Conservation (phyloP, 92 coral and sea anemone genomes). For the Heliopora coerulea region DNA sequence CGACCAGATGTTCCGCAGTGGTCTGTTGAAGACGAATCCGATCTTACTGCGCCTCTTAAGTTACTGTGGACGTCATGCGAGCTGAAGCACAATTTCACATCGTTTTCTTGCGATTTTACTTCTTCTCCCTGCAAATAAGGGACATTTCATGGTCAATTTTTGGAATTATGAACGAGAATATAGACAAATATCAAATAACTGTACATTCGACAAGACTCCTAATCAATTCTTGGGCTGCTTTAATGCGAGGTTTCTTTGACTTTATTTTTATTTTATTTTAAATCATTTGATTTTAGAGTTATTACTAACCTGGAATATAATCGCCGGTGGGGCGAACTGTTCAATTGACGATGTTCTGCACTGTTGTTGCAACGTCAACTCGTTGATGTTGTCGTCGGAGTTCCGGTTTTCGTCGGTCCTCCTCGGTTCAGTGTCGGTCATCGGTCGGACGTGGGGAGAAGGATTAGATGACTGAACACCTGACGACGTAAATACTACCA, state of each 20-base stretch:
- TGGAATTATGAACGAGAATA: no score
- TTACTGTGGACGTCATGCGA: background rate
- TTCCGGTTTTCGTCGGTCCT: constrained; percentile 36
- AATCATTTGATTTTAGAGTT: no score
- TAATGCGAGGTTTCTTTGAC: background rate
- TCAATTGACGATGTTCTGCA: constrained; percentile 56
- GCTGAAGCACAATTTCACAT: background rate
- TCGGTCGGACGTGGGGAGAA: background rate
- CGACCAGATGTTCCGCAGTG: background rate
- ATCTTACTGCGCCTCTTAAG: constrained; percentile 1
- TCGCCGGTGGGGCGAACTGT: constrained; percentile 93
- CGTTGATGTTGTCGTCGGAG: constrained; percentile 41
- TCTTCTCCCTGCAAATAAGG: constrained; percentile 9
- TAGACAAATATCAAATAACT: no score
- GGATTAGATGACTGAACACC: constrained; percentile 2
- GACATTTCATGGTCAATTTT: background rate
- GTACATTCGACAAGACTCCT: background rate
- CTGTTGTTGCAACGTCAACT: constrained; percentile 39
- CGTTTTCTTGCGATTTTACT: background rate
- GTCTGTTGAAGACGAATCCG: background rate
- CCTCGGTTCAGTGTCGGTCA: constrained; percentile 7
- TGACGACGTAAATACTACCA: constrained; percentile 20
- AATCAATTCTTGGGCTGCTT: background rate
- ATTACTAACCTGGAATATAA: constrained; percentile 92
- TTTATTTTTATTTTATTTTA: background rate